A percentile compares a stretch with the other conserved stretches of the same genome.
phyloP scores from a whole-genome alignment of 2,113 vertebrate genomes.

The Elaphurus davidianus region DNA sequence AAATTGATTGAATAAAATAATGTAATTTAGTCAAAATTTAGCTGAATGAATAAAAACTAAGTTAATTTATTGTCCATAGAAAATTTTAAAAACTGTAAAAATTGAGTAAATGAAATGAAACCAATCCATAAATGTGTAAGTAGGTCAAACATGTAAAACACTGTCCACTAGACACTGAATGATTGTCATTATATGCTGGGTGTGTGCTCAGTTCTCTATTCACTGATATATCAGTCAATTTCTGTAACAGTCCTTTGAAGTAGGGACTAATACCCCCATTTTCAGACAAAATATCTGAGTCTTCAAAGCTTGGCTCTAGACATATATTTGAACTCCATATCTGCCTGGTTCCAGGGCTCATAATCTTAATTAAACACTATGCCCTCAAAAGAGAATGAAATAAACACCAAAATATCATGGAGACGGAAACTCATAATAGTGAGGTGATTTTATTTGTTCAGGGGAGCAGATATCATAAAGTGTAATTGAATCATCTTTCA shows the following conservation, averaged over 20 bases:
- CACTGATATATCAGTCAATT: neutral
- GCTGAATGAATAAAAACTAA: neutral
- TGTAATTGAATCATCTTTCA: slow-evolving; percentile 23
- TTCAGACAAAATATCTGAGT: neutral
- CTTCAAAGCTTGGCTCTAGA: neutral
- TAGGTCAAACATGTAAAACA: neutral
- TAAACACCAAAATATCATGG: neutral
- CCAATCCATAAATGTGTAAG: neutral
- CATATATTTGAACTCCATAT: neutral
- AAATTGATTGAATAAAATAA: neutral
- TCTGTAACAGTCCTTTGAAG: neutral
- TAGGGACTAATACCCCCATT: neutral
- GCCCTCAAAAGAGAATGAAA: neutral
- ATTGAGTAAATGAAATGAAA: neutral
- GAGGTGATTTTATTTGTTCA: neutral
- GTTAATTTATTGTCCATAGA: neutral
- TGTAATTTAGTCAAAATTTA: neutral
- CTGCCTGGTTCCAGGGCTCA: neutral
- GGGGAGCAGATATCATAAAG: neutral
- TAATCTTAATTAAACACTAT: neutral
- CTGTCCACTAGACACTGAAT: neutral
- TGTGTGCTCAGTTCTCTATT: neutral
- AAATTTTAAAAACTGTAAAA: neutral
- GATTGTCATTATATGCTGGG: neutral
- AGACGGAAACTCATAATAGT: neutral